Base-by-base conservation (phyloP, 2,113 vertebrate genomes). In the Anarrhichthys ocellatus region DNA sequence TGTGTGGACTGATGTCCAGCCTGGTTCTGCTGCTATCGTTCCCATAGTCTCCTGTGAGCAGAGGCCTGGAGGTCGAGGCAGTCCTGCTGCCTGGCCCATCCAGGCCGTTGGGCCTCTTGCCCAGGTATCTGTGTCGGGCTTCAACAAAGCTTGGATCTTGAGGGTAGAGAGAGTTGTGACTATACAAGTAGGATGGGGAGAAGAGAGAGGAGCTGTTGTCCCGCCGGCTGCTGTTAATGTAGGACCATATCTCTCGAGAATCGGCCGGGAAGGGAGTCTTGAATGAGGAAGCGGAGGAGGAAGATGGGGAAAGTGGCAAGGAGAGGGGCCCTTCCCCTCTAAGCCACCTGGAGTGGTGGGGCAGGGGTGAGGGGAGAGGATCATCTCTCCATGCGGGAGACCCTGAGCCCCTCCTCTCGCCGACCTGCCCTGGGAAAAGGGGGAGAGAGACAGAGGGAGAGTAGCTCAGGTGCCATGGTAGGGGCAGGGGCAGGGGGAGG, bases 381-480 rank as follows among this genome's bases (percentile, higher is more conserved):
- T 93, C 87, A 73, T 95, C 95, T 92, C 94, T 94, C 95, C 95
- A 96, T 38, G 92, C 84, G 1, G 93, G 89, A 48, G 93, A 95
- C 18, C 82, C 87, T 1, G 93, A 87, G 18, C 91, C 77, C 79
- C 92, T 93, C 76, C 93, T 85, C 22, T 95, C 94, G 24, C 88
- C 71, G 9, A 92, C 81, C 78, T 91, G 94, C 29, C 88, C 87
- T 24, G 90, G 70, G 62, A 94, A 89, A 78, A 93, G 91, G 0
- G 90, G 93, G 59, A 92, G 90, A 24, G 93, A 93, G 62, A 91
- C 85, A 15, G 92, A 73, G 27, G 92, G 84, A 14, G 91, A 84
- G 80, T 95, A 95, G 81, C 91, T 80, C 40, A 94, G 69, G 67
- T 91, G 89, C 95, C 95, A 96, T 73, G 94, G 93, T 58, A 93